Evolutionary conservation across 2,113 vertebrate genomes (phyloP).

Genomic region (Epinephelus lanceolatus): DNA sequence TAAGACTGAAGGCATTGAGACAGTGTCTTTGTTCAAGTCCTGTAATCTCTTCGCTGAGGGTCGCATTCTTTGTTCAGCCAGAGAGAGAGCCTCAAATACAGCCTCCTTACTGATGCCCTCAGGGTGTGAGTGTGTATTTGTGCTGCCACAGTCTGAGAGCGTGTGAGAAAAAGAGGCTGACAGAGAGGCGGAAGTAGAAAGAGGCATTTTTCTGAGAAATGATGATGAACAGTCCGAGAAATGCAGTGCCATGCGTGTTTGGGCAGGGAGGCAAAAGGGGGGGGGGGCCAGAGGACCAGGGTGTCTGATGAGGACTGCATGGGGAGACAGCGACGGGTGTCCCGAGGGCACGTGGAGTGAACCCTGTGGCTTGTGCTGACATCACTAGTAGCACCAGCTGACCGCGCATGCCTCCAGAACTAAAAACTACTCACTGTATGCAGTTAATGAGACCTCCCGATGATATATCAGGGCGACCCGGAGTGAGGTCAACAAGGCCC

Average conservation of each 20-base stretch:
- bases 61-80: conserved; percentile 71
- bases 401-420: conserved; percentile 40
- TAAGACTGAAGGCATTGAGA: conserved; percentile 63
- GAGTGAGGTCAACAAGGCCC: conserved; percentile 21
- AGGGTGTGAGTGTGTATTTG: conserved; percentile 34
- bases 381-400: conserved; percentile 44
- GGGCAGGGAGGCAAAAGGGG: conserved; percentile 17
- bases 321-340: conserved; percentile 30
- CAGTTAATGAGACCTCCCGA: conserved; percentile 53
- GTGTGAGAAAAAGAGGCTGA: conserved; percentile 36
- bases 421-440: conserved; percentile 17
- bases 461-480: conserved; percentile 16
- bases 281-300: background rate
- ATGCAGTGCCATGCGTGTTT: conserved; percentile 58
- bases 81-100: conserved; percentile 61
- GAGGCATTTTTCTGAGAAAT: conserved; percentile 61
- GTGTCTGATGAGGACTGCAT: conserved; percentile 44
- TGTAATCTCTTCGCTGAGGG: conserved; percentile 74
- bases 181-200: conserved; percentile 46
- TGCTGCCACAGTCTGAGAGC: conserved; percentile 15
- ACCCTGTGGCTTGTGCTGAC: conserved; percentile 46
- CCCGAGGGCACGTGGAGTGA: conserved; percentile 39
- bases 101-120: conserved; percentile 49
- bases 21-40: conserved; percentile 70
- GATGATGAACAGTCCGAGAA: conserved; percentile 55